Base-by-base conservation (phyloP, 2,113 vertebrate genomes). In the Alligator mississippiensis region DNA sequence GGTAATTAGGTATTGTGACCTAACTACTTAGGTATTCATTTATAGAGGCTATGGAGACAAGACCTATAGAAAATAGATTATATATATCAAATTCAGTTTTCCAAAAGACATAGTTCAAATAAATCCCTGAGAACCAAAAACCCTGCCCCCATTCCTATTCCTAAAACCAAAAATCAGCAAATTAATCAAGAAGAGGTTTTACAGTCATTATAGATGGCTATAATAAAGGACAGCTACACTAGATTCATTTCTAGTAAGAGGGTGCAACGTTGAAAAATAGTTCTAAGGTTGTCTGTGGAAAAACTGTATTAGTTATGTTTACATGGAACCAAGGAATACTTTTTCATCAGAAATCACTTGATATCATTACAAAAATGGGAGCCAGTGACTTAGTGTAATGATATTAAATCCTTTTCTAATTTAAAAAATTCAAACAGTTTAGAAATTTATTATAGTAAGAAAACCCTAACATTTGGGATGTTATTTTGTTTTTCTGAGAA, bases 31-130 rank as follows among this genome's bases (percentile, higher is more conserved):
- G 76, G 10, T 68, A 60, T 4, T 75, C 68, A 72, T 84, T 38
- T 1, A 21, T 13, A 0, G n/a, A 66, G 28, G 17, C 27, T 30
- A 66, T 66, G 15, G 28, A 28, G 28, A 17, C 19, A n/a, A 16
- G n/a, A 27, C n/a, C 30, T 68, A 68, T 17, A 68, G 16, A 68
- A 68, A 68, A 68, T 13, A 66, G 12, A 17, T 64, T 38, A 38
- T 38, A 38, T 38, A 83, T 12, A 3, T 0, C 1, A 38, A 6
- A 3, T 4, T 5, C 58, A 2, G 6, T 2, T 7, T 74, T 80
- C 72, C 76, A 2, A 64, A 83, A 34, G 57, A 24, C 28, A 92
- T 28, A 22, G 3, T 90, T 89, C 21, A 82, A 84, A 84, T 28
- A 7, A 88, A 91, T 74, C 88, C 54, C 54, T 85, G 17, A 61